Percentiles rank a stretch among this genome's conserved stretches.
Conservation (phyloP, 2,113 vertebrate species). For the Ivindomyrus marchei region DNA sequence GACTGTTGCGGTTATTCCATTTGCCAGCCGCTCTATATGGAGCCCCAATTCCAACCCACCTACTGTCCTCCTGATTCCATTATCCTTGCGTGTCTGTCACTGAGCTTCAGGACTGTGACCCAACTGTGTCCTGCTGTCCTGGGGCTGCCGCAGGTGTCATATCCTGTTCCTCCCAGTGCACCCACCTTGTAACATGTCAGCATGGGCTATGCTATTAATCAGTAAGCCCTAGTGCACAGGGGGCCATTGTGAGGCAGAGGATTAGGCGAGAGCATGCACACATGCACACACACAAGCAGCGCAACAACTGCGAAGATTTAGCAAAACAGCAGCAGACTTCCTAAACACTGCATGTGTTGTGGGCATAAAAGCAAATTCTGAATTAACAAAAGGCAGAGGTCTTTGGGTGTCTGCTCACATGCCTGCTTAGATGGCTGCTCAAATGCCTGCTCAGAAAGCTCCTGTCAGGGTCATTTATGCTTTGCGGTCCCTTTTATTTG, state of each 20-base stretch:
- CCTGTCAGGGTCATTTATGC: neutral
- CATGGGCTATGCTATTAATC: neutral
- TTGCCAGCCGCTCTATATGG: neutral
- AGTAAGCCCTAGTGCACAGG: neutral
- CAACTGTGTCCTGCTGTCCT: conserved; percentile 6
- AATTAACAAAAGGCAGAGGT: neutral
- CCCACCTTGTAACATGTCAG: conserved; percentile 1
- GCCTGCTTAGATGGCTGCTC: neutral
- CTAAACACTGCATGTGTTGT: neutral
- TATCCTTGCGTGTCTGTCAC: neutral
- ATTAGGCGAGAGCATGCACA: neutral
- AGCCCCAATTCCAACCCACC: neutral
- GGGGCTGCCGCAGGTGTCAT: conserved; percentile 27
- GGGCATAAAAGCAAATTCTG: neutral
- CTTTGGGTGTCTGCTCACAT: neutral
- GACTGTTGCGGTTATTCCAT: neutral
- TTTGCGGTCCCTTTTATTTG: conserved; percentile 19
- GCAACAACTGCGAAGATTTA: neutral
- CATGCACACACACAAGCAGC: neutral
- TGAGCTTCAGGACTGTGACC: neutral
- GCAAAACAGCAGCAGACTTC: neutral
- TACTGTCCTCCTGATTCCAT: neutral
- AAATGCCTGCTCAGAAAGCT: neutral
- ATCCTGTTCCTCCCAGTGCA: conserved; percentile 17
- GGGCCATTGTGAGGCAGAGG: neutral